A percentile compares a stretch with the other conserved stretches of the same genome.
These are phyloP conservation scores for Andrena fulva DNA, from an alignment of 2,888 invertebrate genomes.

Conservation along the genomic window DNA sequence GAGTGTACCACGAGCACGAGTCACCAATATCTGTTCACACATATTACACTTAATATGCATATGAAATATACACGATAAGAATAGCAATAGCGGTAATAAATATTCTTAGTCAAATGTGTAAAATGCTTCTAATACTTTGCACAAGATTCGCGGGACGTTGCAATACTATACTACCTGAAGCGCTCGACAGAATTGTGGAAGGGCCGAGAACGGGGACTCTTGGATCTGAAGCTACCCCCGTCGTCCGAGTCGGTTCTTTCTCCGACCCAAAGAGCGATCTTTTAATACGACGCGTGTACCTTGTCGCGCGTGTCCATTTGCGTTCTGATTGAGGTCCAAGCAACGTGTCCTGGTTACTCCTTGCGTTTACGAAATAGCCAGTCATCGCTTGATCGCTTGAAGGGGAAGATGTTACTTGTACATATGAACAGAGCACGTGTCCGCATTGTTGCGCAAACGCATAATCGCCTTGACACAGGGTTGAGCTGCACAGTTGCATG, in stretches of 20 bases:
- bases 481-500: conserved; percentile 82
- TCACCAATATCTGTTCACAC: too few species aligned
- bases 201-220: too few species aligned
- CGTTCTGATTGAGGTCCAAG: conserved; percentile 48
- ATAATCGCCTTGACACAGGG: conserved; percentile 77
- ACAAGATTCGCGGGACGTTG: too few species aligned
- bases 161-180: too few species aligned
- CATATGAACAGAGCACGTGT: conserved; percentile 72
- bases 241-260: background rate
- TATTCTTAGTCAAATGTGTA: too few species aligned
- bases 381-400: conserved; percentile 69
- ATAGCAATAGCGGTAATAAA: too few species aligned
- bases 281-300: background rate
- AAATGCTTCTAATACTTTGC: too few species aligned
- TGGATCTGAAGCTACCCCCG: too few species aligned
- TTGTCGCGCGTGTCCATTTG: conserved; percentile 1
- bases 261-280: background rate
- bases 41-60: too few species aligned
- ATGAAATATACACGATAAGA: too few species aligned
- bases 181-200: background rate
- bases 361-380: conserved; percentile 50
- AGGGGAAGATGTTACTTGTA: conserved; percentile 42
- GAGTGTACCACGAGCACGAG: too few species aligned
- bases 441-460: conserved; percentile 66
- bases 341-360: conserved; percentile 62